Evolutionary conservation across 2,113 vertebrate species (phyloP).

Genomic region (Merops nubicus): DNA sequence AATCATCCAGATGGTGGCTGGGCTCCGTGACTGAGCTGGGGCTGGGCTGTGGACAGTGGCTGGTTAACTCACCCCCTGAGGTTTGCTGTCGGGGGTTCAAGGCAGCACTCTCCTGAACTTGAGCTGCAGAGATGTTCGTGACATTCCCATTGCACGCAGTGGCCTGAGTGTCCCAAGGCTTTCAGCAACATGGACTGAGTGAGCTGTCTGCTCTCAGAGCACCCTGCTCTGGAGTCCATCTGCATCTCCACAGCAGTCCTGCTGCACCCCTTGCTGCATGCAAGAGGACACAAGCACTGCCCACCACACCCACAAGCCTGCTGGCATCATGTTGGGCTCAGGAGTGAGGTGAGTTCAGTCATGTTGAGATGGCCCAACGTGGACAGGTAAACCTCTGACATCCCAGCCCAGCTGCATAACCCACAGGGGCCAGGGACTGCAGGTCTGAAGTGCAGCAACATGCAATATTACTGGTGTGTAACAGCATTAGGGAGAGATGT

Average conservation of each 20-base stretch:
- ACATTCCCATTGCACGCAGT: neutral
- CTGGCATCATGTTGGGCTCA: neutral
- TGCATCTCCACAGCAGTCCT: neutral
- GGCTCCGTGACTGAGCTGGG: accelerated
- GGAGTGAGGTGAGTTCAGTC: neutral
- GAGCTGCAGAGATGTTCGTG: neutral
- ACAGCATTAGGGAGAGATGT: neutral
- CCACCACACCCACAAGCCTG: neutral
- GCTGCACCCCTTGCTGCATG: accelerated
- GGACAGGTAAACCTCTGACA: neutral
- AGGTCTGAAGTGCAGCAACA: neutral
- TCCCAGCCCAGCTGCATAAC: accelerated
- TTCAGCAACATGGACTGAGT: accelerated
- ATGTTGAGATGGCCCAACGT: accelerated
- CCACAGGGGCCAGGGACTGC: accelerated
- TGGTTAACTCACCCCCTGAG: neutral
- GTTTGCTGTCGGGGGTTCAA: neutral
- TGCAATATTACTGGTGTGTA: neutral
- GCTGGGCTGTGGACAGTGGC: neutral
- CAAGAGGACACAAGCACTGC: neutral
- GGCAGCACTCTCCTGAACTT: neutral
- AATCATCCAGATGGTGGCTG: accelerated
- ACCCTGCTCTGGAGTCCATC: neutral
- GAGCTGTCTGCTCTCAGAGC: neutral
- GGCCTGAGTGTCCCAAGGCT: neutral